Base-by-base conservation (phyloP, 2,888 invertebrate species). In the Abrostola tripartita region DNA sequence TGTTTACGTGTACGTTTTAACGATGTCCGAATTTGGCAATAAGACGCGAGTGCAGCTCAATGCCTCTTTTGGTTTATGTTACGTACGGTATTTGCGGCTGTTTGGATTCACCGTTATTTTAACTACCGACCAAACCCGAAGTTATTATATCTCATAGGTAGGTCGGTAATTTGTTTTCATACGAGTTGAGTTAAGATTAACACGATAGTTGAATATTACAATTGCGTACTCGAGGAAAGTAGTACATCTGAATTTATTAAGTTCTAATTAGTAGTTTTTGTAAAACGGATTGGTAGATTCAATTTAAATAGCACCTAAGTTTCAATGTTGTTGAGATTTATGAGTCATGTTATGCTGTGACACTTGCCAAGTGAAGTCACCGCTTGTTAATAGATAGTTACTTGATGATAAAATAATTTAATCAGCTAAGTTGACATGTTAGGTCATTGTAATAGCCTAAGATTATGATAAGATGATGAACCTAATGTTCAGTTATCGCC, bases 71-170 rank as follows among this genome's bases (percentile, higher is more conserved):
- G 85, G 88, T 85, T 86, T 85, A 85, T 83, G 82, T 85, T 83
- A 79, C 86, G 85, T 90, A 92, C 92, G 92, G 93, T 92, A 92
- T 90, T 86, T 80, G 88, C 91, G 92, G 90, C 92, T 91, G 92
- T 90, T 85, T 86, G 82, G 71, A 61, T 81, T 77, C 69, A 88
- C 93, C 90, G 93, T 92, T 92, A 92, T 85, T 84, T 87, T 90
- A 88, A 90, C 89, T 89, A 88, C 85, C 73, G 64, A 72, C 75
- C 70, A 78, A 79, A 71, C 68, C 78, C 77, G 81, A 76, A 81
- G 78, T 70, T 79, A 79, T 79, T 80, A 76, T 81, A 79, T 78
- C 78, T 77, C 72, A 68, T 70, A 71, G 69, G 50, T 63, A 54
- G 61, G 61, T 65, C 35, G 65, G 65, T 79, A 79, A 81, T 77